These are phyloP conservation scores for Pseudococcus jackbeardsleyi DNA, from an alignment of 2,888 invertebrate genomes.

Conservation along the genomic window DNA sequence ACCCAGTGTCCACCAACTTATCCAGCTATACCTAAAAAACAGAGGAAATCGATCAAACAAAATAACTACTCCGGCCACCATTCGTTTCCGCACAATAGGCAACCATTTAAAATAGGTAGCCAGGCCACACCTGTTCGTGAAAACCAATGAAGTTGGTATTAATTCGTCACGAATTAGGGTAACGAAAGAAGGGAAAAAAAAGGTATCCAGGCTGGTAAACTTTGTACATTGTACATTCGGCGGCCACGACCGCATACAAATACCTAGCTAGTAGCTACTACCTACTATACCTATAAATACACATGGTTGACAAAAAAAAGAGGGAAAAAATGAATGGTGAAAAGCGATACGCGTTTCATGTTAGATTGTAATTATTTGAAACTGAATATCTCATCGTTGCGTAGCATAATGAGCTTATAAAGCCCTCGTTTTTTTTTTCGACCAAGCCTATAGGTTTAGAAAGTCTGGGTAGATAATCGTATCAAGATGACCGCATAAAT, in stretches of 20 bases:
- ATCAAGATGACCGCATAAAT: constrained; percentile 37
- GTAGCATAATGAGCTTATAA: neutral
- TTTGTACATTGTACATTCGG: neutral
- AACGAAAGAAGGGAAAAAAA: constrained; percentile 36
- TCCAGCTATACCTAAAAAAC: neutral
- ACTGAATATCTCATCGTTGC: neutral
- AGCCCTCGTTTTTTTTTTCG: neutral
- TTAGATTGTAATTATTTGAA: constrained; percentile 51
- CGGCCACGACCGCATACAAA: neutral
- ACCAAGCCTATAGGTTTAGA: neutral
- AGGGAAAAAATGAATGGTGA: constrained; percentile 31
- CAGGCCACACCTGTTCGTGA: constrained; percentile 45
- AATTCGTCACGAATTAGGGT: constrained; percentile 47
- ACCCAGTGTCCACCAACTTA: neutral
- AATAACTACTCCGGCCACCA: neutral
- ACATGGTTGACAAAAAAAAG: neutral
- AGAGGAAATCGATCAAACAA: constrained; percentile 16
- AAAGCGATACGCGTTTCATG: constrained; percentile 39
- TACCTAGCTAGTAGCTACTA: neutral
- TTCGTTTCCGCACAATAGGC: constrained; percentile 36
- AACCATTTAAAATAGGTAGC: constrained; percentile 28
- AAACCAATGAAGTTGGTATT: constrained; percentile 55
- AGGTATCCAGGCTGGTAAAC: constrained; percentile 13
- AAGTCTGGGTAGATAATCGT: neutral
- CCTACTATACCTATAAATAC: neutral